Evolutionary conservation across 2,113 vertebrate species (phyloP).

Genomic region (Probosciger aterrimus): DNA sequence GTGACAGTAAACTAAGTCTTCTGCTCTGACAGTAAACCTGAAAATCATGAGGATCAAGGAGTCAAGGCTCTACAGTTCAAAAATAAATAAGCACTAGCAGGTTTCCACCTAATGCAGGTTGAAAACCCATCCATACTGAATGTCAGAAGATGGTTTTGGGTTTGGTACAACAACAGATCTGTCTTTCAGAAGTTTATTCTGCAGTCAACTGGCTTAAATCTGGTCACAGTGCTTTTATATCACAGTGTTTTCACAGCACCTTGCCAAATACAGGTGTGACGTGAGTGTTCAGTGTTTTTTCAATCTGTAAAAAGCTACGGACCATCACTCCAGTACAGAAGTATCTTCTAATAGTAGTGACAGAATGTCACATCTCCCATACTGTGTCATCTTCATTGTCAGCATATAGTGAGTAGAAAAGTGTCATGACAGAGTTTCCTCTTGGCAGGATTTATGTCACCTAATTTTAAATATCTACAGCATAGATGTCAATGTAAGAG

Average conservation of each 20-base stretch:
- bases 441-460: constrained; percentile 1
- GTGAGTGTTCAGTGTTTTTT: not conserved
- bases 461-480: constrained; percentile 23
- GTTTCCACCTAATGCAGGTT: not conserved
- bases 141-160: not conserved
- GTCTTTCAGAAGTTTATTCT: not conserved
- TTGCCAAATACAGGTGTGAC: not conserved
- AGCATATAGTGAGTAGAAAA: not conserved
- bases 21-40: not conserved
- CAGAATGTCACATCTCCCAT: not conserved
- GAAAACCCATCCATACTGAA: not conserved
- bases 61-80: not conserved
- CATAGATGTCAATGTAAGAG: not conserved
- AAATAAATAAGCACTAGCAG: not conserved
- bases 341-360: not conserved
- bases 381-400: not conserved
- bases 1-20: not conserved
- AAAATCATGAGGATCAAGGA: not conserved
- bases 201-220: not conserved
- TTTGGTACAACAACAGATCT: not conserved
- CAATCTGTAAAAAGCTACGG: not conserved
- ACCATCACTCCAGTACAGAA: not conserved
- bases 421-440: not conserved
- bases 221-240: not conserved
- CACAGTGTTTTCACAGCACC: not conserved